phyloP scores from a whole-genome alignment of 2,113 vertebrate species.

The Melanerpes aurifrons region DNA sequence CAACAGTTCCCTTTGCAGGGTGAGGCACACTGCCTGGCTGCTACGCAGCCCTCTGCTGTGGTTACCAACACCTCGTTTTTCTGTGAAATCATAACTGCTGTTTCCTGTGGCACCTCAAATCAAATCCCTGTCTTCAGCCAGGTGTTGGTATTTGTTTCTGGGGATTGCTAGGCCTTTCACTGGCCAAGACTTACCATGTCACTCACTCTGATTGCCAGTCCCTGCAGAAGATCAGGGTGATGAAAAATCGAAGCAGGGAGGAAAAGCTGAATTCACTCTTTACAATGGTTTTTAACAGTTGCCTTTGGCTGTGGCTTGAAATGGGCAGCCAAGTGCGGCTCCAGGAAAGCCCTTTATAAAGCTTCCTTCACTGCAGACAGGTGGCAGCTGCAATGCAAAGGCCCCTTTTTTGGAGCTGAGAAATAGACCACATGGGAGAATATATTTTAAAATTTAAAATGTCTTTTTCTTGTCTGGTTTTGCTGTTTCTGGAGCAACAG shows the following conservation, averaged over 20 bases:
- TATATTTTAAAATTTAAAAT: conserved; percentile 22
- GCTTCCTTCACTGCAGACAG: conserved; percentile 53
- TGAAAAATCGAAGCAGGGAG: conserved; percentile 38
- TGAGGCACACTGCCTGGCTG: neutral
- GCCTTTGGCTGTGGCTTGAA: conserved; percentile 37
- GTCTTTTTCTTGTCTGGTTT: conserved; percentile 40
- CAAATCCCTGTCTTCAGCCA: neutral
- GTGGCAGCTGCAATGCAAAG: conserved; percentile 67
- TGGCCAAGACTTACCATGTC: neutral
- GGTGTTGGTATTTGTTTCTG: neutral
- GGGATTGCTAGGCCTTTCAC: neutral
- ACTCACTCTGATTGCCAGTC: neutral
- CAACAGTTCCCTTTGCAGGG: neutral
- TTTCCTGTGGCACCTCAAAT: neutral
- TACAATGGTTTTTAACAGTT: conserved; percentile 26
- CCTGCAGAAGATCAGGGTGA: conserved; percentile 19
- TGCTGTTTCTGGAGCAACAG: conserved; percentile 57
- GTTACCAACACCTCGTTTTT: neutral
- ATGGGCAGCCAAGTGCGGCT: conserved; percentile 26
- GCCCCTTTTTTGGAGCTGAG: conserved; percentile 46
- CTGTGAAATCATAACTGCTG: neutral
- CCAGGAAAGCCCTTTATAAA: conserved; percentile 42
- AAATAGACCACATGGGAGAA: conserved; percentile 56
- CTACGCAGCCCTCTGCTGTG: neutral
- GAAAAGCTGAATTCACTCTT: conserved; percentile 40